Conservation (phyloP, 2,797 vertebrate genomes). For the Euthynnus affinis region DNA sequence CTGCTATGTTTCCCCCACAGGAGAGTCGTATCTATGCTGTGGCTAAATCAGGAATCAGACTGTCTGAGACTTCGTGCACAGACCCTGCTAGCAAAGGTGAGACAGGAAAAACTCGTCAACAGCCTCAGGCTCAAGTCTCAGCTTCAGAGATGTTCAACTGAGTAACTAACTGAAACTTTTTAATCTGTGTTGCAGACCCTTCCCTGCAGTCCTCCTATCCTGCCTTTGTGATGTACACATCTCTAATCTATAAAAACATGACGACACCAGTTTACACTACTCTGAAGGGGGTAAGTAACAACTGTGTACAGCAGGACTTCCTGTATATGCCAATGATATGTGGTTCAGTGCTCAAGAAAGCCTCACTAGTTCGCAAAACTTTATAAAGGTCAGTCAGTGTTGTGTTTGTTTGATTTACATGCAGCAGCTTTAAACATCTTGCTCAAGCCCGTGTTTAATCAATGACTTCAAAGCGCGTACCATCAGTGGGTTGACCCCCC, state of each 20-base stretch:
- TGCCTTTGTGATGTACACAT: constrained; percentile 92
- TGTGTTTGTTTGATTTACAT: not conserved
- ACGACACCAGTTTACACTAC: constrained; percentile 94
- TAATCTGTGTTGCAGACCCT: constrained; percentile 84
- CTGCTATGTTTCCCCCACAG: constrained; percentile 75
- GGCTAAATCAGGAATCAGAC: constrained; percentile 95
- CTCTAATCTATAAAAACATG: constrained; percentile 95
- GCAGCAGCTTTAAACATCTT: not conserved
- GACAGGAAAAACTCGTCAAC: constrained; percentile 30
- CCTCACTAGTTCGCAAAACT: no score
- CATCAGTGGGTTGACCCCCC: not conserved
- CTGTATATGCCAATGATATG: not conserved
- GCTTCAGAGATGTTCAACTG: not conserved
- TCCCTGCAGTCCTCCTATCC: constrained; percentile 87
- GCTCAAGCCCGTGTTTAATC: not conserved
- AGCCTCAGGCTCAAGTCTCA: not conserved
- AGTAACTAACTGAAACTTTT: constrained; percentile 17
- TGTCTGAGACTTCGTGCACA: constrained; percentile 91
- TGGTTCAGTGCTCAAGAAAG: no score
- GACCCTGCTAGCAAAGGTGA: constrained; percentile 92
- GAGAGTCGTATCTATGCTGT: constrained; percentile 98
- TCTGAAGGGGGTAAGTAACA: constrained; percentile 92
- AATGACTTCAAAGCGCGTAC: not conserved
- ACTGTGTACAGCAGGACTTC: not conserved
- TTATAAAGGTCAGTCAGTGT: no score